Base-by-base conservation (phyloP, 2,888 invertebrate genomes). In the Phortica okadai region DNA sequence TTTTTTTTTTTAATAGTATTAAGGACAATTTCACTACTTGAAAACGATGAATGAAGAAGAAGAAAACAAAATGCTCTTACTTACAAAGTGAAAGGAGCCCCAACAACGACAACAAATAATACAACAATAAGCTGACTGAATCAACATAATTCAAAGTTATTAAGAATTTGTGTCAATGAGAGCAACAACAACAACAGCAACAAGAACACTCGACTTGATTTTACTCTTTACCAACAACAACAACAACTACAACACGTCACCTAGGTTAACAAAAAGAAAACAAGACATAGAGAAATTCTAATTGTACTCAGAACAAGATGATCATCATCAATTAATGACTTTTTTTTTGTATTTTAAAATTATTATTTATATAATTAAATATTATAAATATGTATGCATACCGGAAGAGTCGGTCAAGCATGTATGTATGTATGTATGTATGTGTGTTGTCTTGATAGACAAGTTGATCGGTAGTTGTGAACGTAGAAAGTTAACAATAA, bases 21-120 rank as follows among this genome's bases (percentile, higher is more conserved):
- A 45, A 45, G 45, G 45, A 45, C 45, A 45, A 45, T 45, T 45
- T 59, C 59, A 59, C 59, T 59, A 59, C 16, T 59, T n/a, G n/a
- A 59, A 59, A 8, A 59, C 25, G 6, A 21, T 59, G 21, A 21
- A 14, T 21, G 59, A 56, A 56, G 56, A 56, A 56, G 11, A n/a
- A n/a, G 6, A 11, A 56, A 56, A 14, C 59, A 59, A 59, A 81
- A 78, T 79, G 81, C 79, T 81, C 82, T 82, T 78, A 59, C 25
- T 59, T 21, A 11, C 59, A 59, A 59, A 59, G 59, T 59, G 59
- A 59, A 59, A 59, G 59, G 59, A 59, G 59, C n/a, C n/a, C 14
- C 59, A 59, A 10, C n/a, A 59, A 16, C n/a, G 16, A 16, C 11
- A 56, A n/a, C 56, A 56, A 56, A n/a, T n/a, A 56, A 56, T n/a